Base-by-base conservation (phyloP, 2,888 invertebrate species). In the Oegoconia quadripuncta region DNA sequence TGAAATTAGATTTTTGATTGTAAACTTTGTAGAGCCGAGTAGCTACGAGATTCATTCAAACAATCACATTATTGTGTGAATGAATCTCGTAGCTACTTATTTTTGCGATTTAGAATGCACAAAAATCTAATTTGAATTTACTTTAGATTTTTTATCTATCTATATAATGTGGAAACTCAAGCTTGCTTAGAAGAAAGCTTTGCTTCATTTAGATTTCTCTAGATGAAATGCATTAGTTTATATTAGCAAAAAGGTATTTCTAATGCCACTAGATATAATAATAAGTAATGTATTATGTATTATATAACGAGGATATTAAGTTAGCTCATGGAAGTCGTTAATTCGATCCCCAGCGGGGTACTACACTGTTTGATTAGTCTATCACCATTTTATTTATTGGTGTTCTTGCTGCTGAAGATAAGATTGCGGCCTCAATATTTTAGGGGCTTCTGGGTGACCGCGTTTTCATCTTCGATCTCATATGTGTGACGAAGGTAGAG, bases 161-260 rank as follows among this genome's bases (percentile, higher is more conserved):
- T 2, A 18, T n/a, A 7, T 12, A 18, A 16, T 29, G 4, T 29
- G 15, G 17, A 17, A 29, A n/a, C 30, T 11, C 3, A n/a, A n/a
- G 17, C 13, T 26, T 18, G 11, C 43, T 44, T 69, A 69, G 63
- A 60, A 48, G n/a, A 20, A 16, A 44, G 74, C 74, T 75, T 73
- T 50, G 69, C 67, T 71, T 64, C 39, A 49, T 55, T 58, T 62
- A 60, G 22, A 28, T 29, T 14, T n/a, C 3, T 31, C 4, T 15
- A 7, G 8, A 16, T 50, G 57, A 37, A 20, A 12, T 12, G 8
- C 9, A 27, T 34, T 25, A 14, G 15, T 41, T 26, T 42, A 32
- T 33, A 26, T 49, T 26, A 3, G 46, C 43, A 43, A 45, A 38
- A 36, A 46, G 35, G 33, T 31, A 41, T 42, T 41, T 50, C 38